phyloP scores from a whole-genome alignment of 2,888 invertebrate species.

The Ophion ventricosus region DNA sequence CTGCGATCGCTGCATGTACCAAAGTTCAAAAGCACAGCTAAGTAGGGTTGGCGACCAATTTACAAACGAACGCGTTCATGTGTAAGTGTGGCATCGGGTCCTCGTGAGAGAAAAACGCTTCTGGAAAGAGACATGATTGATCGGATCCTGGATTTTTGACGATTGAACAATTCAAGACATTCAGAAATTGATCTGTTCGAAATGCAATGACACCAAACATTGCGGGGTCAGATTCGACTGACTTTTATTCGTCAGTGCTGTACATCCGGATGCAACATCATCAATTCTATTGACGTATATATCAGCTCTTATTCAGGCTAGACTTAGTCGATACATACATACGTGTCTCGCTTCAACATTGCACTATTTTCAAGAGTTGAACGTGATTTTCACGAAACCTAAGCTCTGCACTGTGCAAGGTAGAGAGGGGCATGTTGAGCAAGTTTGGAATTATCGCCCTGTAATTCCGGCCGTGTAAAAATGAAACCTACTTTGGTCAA shows the following conservation, averaged over 20 bases:
- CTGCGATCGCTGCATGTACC: conserved; percentile 37
- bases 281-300: conserved; percentile 12
- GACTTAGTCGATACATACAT: too few species aligned
- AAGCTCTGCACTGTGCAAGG: too few species aligned
- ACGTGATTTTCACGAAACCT: too few species aligned
- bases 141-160: conserved; percentile 39
- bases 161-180: conserved; percentile 3
- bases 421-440: too few species aligned
- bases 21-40: conserved; percentile 44
- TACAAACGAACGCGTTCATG: conserved; percentile 51
- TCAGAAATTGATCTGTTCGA: conserved; percentile 6
- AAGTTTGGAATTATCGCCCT: too few species aligned
- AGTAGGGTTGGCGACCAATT: conserved; percentile 35
- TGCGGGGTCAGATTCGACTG: conserved; percentile 8
- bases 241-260: conserved; percentile 22
- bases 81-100: conserved; percentile 31
- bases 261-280: not conserved
- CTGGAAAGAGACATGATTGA: conserved; percentile 37
- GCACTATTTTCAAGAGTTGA: too few species aligned
- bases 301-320: not conserved
- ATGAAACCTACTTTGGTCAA: too few species aligned
- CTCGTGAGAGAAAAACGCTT: conserved; percentile 38
- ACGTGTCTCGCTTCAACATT: too few species aligned
- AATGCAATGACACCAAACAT: conserved; percentile 10
- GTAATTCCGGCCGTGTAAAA: too few species aligned